Base-by-base conservation (phyloP, 2,113 vertebrate species). In the Lampris incognitus region DNA sequence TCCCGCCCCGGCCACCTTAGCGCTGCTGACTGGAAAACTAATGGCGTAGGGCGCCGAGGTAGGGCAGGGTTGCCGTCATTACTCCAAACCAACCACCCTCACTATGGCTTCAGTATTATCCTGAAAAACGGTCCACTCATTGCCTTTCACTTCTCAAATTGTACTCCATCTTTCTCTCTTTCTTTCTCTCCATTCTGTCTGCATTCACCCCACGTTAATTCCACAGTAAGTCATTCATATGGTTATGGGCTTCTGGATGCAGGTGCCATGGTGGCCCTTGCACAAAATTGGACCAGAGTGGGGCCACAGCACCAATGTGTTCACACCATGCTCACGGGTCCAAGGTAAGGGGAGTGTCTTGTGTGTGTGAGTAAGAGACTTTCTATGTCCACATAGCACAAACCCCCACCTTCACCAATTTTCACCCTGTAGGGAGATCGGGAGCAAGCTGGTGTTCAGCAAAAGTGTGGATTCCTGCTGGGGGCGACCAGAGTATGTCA, bases 11-110 rank as follows among this genome's bases (percentile, higher is more conserved):
- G 94, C 7, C 95, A 95, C 85, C 97, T 99, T 82, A 97, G 95
- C 0, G 95, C 98, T 1, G 95, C 96, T 0, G 98, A 99, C 88
- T 99, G 98, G 98, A 92, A 93, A 86, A 97, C 95, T 76, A 99
- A 99, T 0, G 97, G 98, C 0, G 96, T 98, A 0, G 97, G 97
- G 50, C 97, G 98, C 72, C 96, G 96, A 96, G 98, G 98, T 98
- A 91, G 57, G 51, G 49, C 7, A 59, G 0, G 5, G 50, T 68
- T 37, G 49, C 69, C 40, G 13, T 11, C 13, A 9, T 52, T 9
- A 1, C 2, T 60, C 66, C 38, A 40, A 24, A 63, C 71, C 51
- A 42, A 82, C 40, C 37, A 36, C 65, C 54, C 55, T 60, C 55
- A 42, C 9, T 62, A 9, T n/a, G 58, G 39, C 36, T 50, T 51